Conservation (phyloP, 2,113 vertebrate genomes). For the Ptyas mucosa region DNA sequence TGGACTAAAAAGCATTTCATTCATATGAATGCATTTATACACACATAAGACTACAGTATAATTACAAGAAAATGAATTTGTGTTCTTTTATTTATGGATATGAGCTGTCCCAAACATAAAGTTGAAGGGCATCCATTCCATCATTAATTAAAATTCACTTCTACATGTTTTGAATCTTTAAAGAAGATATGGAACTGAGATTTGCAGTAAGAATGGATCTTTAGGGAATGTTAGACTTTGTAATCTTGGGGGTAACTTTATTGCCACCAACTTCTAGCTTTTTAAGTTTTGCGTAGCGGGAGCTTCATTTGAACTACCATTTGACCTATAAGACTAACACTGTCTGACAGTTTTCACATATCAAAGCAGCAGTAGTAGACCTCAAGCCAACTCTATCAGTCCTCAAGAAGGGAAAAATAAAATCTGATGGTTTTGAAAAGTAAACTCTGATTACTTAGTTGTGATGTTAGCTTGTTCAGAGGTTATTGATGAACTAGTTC, state of each 20-base stretch:
- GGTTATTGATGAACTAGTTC: not conserved
- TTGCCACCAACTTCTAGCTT: not conserved
- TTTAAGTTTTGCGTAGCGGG: not conserved
- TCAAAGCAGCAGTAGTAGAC: not conserved
- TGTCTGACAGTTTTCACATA: not conserved
- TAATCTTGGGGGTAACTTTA: not conserved
- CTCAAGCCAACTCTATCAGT: not conserved
- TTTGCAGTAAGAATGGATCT: not conserved
- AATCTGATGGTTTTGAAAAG: not conserved
- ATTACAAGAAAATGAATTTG: not conserved
- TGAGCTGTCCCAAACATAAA: not conserved
- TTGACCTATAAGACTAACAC: not conserved
- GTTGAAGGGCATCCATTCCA: not conserved
- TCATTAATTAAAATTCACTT: not conserved
- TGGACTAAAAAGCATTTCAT: slow-evolving; percentile 1
- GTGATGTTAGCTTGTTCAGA: slow-evolving; percentile 25
- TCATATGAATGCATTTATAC: not conserved
- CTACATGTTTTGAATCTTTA: too few relatives aligned
- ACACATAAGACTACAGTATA: not conserved
- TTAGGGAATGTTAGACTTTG: not conserved
- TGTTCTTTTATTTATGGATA: not conserved
- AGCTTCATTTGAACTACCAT: not conserved
- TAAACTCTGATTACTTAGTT: not conserved
- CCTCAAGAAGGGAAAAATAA: not conserved
- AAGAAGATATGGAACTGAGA: not conserved